A percentile compares a stretch with the other conserved stretches of the same genome.
These are phyloP conservation scores for mouse (Mus musculus) DNA, from an alignment of 2,113 vertebrate genomes.

Conservation along the genomic window DNA sequence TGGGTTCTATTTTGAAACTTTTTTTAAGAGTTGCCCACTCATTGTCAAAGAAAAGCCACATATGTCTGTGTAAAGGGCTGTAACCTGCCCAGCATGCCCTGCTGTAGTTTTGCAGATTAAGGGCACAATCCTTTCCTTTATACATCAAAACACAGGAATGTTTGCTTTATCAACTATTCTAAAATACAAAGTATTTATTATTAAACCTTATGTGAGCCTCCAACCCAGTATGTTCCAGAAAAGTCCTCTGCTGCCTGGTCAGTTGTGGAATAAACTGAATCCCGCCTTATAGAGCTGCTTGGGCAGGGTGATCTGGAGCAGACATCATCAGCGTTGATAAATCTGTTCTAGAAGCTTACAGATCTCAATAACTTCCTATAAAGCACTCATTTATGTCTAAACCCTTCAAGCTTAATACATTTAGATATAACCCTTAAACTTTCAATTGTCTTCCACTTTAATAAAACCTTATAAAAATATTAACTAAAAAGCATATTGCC, in stretches of 20 bases:
- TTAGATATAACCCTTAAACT: slow-evolving; percentile 35
- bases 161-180: slow-evolving; percentile 1
- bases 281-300: background rate
- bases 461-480: slow-evolving; percentile 8
- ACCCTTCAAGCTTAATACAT: slow-evolving; percentile 32
- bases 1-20: slow-evolving; percentile 14
- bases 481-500: slow-evolving; percentile 11
- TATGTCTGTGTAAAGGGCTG: background rate
- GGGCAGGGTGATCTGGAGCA: background rate
- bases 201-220: slow-evolving; percentile 14
- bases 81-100: background rate
- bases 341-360: slow-evolving; percentile 57
- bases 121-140: slow-evolving; percentile 20
- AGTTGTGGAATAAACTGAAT: slow-evolving; percentile 19
- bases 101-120: slow-evolving; percentile 18
- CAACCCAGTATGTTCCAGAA: slow-evolving; percentile 5
- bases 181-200: slow-evolving; percentile 8
- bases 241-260: background rate
- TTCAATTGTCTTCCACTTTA: slow-evolving; percentile 36
- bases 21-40: background rate
- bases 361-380: slow-evolving; percentile 51
- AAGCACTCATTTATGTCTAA: slow-evolving; percentile 54
- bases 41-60: slow-evolving; percentile 11
- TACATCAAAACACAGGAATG: slow-evolving; percentile 4
- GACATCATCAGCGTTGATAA: slow-evolving; percentile 24